These are phyloP conservation scores for Tuta absoluta DNA, from an alignment of 2,888 invertebrate species.

Conservation along the genomic window DNA sequence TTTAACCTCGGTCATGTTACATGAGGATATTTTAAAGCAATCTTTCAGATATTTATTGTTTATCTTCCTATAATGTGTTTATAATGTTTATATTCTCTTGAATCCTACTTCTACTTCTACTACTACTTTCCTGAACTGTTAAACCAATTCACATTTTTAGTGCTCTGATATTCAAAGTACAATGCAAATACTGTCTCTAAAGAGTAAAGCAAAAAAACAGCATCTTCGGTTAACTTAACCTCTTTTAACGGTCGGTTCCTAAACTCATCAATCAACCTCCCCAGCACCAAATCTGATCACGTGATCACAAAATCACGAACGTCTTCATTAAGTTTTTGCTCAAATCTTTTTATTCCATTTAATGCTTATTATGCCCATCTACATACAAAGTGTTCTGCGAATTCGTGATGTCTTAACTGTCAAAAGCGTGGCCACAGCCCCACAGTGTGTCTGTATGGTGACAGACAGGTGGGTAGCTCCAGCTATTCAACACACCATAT, in stretches of 20 bases:
- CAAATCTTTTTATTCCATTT: conserved; percentile 48
- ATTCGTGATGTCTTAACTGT: conserved; percentile 47
- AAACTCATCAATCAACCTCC: conserved; percentile 14
- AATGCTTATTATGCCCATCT: conserved; percentile 65
- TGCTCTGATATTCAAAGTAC: neutral
- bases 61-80: neutral
- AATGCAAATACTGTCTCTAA: neutral
- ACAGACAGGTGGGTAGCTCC: conserved; percentile 39
- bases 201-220: neutral
- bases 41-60: neutral
- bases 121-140: neutral
- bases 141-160: neutral
- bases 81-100: neutral
- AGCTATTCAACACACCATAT: conserved; percentile 29
- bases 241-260: conserved; percentile 7
- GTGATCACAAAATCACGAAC: neutral
- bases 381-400: conserved; percentile 72
- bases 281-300: neutral
- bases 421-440: conserved; percentile 51
- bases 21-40: neutral
- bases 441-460: conserved; percentile 20
- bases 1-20: conserved; percentile 4
- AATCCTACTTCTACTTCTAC: neutral
- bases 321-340: conserved; percentile 45
- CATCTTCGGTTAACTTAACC: conserved; percentile 10